These are phyloP conservation scores for Cephus cinctus DNA, from an alignment of 1,140 invertebrate species.

Conservation along the genomic window DNA sequence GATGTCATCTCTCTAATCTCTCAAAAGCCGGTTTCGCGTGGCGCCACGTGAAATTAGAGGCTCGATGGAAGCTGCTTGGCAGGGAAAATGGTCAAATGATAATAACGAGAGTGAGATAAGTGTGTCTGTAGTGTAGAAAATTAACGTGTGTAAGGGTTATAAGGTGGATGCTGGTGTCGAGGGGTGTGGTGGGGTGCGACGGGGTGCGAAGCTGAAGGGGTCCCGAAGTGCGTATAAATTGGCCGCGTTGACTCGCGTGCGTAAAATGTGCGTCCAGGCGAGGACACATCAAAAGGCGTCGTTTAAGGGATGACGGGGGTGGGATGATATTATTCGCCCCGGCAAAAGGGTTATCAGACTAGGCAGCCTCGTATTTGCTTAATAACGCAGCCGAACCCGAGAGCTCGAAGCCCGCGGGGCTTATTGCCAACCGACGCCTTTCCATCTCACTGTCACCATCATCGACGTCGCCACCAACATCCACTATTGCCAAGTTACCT, in stretches of 20 bases:
- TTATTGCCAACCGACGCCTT: conserved; percentile 32
- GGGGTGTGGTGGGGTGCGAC: background rate
- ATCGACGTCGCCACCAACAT: background rate
- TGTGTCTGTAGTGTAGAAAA: too few relatives aligned
- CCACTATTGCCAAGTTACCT: too few relatives aligned
- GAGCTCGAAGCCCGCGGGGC: conserved; percentile 28
- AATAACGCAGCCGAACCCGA: conserved; percentile 38
- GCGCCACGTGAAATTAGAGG: too few relatives aligned
- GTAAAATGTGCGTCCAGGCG: conserved; percentile 36
- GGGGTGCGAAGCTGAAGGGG: conserved; percentile 2
- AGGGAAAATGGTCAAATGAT: too few relatives aligned
- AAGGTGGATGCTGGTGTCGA: background rate
- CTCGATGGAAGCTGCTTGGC: too few relatives aligned
- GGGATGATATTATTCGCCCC: conserved; percentile 37
- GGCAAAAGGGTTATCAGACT: conserved; percentile 41
- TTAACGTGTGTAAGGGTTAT: background rate
- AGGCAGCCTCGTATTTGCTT: conserved; percentile 50
- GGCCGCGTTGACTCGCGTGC: conserved; percentile 22
- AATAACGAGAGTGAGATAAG: too few relatives aligned
- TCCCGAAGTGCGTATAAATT: conserved; percentile 24
- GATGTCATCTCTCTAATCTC: too few relatives aligned
- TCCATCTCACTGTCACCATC: conserved; percentile 20
- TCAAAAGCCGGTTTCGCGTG: too few relatives aligned
- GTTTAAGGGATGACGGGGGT: conserved; percentile 27
- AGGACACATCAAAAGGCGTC: conserved; percentile 40